These are phyloP conservation scores for Slavum lentiscoides DNA, from an alignment of 2,888 invertebrate species.

Conservation along the genomic window DNA sequence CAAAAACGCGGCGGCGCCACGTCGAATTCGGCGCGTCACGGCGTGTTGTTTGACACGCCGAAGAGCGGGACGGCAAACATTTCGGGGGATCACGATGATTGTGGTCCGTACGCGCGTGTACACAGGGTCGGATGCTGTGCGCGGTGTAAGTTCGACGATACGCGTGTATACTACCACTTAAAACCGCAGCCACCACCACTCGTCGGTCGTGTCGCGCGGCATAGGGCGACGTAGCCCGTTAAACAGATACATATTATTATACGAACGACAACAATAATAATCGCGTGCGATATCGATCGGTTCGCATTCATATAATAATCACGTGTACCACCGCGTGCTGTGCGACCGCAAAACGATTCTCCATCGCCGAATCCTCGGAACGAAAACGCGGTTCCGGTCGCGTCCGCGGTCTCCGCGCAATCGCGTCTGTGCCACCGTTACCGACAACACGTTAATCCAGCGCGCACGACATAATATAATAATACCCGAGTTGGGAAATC, in stretches of 20 bases:
- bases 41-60: conserved; percentile 14
- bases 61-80: background rate
- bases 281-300: background rate
- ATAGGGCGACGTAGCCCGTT: background rate
- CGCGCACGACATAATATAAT: background rate
- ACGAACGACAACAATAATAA: conserved; percentile 5
- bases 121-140: too few species aligned
- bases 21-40: conserved; percentile 5
- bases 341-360: conserved; percentile 27
- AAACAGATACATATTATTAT: background rate
- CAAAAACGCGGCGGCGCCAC: conserved; percentile 13
- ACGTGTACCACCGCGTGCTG: background rate
- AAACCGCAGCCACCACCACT: too few species aligned
- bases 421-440: background rate
- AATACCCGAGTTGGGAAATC: background rate
- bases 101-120: too few species aligned
- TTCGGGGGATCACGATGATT: background rate
- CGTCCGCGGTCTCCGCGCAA: too few species aligned
- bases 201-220: background rate
- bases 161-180: too few species aligned
- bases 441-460: conserved; percentile 23
- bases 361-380: conserved; percentile 18
- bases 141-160: too few species aligned
- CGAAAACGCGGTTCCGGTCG: background rate
- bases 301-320: background rate